phyloP scores from a whole-genome alignment of 2,113 vertebrate species.

The Callipepla squamata region DNA sequence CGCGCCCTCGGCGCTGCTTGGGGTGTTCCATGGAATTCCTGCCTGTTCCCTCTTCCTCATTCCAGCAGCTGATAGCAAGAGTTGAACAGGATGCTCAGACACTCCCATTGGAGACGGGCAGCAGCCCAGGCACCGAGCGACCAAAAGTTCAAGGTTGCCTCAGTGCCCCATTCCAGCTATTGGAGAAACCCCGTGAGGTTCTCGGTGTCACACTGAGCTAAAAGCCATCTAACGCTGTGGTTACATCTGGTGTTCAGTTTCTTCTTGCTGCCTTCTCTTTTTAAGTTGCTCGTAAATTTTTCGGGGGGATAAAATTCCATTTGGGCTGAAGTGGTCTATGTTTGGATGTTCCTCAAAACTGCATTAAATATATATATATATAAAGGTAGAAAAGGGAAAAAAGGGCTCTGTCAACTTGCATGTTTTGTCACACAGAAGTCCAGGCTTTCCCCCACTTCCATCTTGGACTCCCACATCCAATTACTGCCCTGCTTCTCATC shows the following conservation, averaged over 20 bases:
- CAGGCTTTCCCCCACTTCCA: background rate
- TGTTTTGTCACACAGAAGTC: background rate
- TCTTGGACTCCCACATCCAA: background rate
- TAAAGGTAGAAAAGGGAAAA: background rate
- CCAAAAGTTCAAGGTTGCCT: background rate
- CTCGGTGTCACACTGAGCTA: constrained; percentile 4
- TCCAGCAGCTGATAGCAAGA: constrained; percentile 1
- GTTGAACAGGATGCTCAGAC: background rate
- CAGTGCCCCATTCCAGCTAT: background rate
- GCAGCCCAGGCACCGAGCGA: constrained; percentile 19
- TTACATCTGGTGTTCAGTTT: constrained; percentile 62
- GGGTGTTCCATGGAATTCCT: background rate
- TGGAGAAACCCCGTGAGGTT: background rate
- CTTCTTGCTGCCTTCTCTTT: constrained; percentile 45
- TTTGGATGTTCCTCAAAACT: constrained; percentile 45
- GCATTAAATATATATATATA: background rate
- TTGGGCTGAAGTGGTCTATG: background rate
- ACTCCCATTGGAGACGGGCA: background rate
- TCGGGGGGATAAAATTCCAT: constrained; percentile 36
- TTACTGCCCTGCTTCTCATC: background rate
- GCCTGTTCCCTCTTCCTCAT: background rate
- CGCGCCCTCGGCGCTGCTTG: accelerated
- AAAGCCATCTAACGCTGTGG: constrained; percentile 6
- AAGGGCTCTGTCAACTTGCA: background rate
- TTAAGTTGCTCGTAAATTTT: constrained; percentile 66